A percentile compares a stretch with the other conserved stretches of the same genome.
Evolutionary conservation across 2,797 vertebrate species (phyloP).

Genomic region (Sitta carolinensis): DNA sequence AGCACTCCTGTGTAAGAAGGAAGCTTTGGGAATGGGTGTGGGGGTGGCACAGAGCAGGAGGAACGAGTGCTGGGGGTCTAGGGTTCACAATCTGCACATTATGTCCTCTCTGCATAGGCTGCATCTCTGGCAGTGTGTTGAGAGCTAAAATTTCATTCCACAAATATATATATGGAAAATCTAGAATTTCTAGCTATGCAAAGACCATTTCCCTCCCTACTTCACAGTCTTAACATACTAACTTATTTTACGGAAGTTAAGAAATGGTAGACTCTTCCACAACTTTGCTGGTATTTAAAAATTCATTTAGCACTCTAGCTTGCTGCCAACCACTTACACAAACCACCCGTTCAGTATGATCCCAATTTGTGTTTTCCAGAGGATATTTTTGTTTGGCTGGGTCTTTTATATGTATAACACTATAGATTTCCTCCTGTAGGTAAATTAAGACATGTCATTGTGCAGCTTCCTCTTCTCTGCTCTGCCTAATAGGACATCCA

Average conservation of each 20-base stretch:
- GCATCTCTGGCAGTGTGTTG: not conserved
- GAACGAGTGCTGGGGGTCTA: not conserved
- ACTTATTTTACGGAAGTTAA: not conserved
- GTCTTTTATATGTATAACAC: not conserved
- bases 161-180: not conserved
- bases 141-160: not conserved
- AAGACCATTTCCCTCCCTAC: not conserved
- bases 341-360: not conserved
- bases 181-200: not conserved
- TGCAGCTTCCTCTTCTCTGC: not conserved
- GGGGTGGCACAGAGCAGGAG: not conserved
- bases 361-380: not conserved
- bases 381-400: not conserved
- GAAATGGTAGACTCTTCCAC: not conserved
- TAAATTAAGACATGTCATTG: not conserved
- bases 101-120: accelerated
- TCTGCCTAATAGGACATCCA: not conserved
- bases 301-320: not conserved
- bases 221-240: not conserved
- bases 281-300: not conserved
- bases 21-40: not conserved
- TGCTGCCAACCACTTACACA: not conserved
- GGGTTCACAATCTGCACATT: not conserved
- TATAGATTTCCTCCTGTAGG: not conserved
- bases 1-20: not conserved